These are phyloP conservation scores for Drosophila mayri DNA, from an alignment of 1,140 invertebrate species.

Conservation along the genomic window DNA sequence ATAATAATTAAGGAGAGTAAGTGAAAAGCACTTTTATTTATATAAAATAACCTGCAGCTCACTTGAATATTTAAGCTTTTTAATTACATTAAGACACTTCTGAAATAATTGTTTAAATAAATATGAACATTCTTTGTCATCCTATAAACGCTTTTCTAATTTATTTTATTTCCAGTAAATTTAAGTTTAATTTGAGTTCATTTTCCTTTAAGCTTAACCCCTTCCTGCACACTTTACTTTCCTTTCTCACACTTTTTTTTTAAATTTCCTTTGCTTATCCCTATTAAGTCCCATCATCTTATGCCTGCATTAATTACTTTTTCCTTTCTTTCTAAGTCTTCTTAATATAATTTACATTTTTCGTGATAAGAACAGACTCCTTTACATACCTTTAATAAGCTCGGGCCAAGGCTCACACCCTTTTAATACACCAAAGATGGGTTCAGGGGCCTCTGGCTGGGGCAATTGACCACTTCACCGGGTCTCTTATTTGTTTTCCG, in stretches of 20 bases:
- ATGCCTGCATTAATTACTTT: conserved; percentile 5
- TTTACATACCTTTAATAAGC: conserved; percentile 39
- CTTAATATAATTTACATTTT: neutral
- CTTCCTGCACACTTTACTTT: neutral
- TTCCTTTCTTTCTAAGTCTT: neutral
- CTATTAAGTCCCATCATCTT: neutral
- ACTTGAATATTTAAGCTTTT: neutral
- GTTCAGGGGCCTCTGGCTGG: conserved; percentile 15
- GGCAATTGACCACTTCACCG: conserved; percentile 23
- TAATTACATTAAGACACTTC: neutral
- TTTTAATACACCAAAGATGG: neutral
- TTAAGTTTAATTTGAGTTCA: neutral
- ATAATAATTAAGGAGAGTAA: neutral
- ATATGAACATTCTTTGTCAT: neutral
- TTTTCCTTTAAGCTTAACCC: neutral
- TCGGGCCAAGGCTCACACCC: conserved; percentile 9
- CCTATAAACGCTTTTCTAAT: neutral
- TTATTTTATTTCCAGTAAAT: neutral
- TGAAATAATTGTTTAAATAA: neutral
- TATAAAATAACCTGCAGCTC: too few relatives aligned
- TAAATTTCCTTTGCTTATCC: neutral
- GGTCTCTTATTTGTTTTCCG: conserved; percentile 35
- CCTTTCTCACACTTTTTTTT: too few relatives aligned
- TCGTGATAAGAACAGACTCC: neutral
- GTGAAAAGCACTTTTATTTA: neutral